Evolutionary conservation across 2,888 invertebrate species (phyloP).

Genomic region (Leucoma salicis): DNA sequence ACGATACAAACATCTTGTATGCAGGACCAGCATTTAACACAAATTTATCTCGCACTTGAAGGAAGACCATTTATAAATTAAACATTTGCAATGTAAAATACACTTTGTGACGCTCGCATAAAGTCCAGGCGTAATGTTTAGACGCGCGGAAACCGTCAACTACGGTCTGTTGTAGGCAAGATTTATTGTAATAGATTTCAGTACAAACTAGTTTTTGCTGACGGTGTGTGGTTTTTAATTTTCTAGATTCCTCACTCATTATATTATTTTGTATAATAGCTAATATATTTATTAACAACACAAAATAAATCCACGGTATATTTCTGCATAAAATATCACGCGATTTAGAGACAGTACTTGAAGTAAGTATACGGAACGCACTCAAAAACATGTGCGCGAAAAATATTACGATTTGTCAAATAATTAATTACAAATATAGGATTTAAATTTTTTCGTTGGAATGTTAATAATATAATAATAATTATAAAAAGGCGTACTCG

Average conservation of each 20-base stretch:
- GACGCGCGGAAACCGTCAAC: slow-evolving; percentile 25
- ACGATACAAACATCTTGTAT: neutral
- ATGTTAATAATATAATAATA: no score
- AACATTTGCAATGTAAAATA: slow-evolving; percentile 28
- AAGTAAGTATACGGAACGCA: no score
- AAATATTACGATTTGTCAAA: neutral
- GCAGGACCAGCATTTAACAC: slow-evolving; percentile 9
- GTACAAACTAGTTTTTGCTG: slow-evolving; percentile 48
- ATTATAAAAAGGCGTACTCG: no score
- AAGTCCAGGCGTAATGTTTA: slow-evolving; percentile 16
- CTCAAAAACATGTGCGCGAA: neutral
- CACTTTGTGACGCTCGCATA: slow-evolving; percentile 34
- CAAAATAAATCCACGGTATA: no score
- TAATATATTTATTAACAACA: neutral
- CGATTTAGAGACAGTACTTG: no score
- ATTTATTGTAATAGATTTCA: slow-evolving; percentile 51
- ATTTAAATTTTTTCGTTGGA: no score
- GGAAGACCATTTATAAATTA: slow-evolving; percentile 55
- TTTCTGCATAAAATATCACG: no score
- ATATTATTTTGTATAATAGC: neutral
- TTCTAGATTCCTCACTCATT: slow-evolving; percentile 5
- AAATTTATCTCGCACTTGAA: slow-evolving; percentile 41
- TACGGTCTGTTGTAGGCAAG: slow-evolving; percentile 45
- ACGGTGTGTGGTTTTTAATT: slow-evolving; percentile 21
- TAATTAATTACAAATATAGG: neutral